Conservation (phyloP, 2,888 invertebrate species). For the Papilio demoleus region DNA sequence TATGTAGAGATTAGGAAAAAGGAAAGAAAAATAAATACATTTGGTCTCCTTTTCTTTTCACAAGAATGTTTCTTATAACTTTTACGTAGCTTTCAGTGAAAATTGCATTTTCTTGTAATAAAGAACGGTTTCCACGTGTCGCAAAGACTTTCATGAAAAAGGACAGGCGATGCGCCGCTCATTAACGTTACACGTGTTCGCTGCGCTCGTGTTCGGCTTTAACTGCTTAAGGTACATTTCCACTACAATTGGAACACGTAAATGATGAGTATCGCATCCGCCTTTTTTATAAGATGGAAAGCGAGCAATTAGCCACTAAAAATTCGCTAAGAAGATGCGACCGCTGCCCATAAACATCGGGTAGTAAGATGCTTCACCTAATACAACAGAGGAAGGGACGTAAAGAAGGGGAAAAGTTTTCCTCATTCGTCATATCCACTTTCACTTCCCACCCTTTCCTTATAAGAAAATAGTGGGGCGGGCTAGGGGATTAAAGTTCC, state of each 20-base stretch:
- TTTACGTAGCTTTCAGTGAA: neutral
- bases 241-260: neutral
- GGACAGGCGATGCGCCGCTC: neutral
- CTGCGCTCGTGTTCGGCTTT: neutral
- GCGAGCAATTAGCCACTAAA: no score
- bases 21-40: neutral
- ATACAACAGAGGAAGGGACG: no score
- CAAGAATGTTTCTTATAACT: neutral
- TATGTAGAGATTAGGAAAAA: neutral
- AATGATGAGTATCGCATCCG: no score
- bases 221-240: neutral
- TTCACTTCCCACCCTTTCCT: no score
- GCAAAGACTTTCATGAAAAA: conserved; percentile 2
- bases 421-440: no score
- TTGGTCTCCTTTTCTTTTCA: neutral
- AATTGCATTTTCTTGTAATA: neutral
- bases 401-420: no score
- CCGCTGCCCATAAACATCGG: no score
- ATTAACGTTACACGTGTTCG: conserved; percentile 11
- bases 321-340: no score
- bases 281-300: neutral
- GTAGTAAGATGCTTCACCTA: no score
- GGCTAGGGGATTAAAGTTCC: no score
- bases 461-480: no score
- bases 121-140: neutral